phyloP scores from a whole-genome alignment of 2,113 vertebrate species.

The Tachuris rubrigastra region DNA sequence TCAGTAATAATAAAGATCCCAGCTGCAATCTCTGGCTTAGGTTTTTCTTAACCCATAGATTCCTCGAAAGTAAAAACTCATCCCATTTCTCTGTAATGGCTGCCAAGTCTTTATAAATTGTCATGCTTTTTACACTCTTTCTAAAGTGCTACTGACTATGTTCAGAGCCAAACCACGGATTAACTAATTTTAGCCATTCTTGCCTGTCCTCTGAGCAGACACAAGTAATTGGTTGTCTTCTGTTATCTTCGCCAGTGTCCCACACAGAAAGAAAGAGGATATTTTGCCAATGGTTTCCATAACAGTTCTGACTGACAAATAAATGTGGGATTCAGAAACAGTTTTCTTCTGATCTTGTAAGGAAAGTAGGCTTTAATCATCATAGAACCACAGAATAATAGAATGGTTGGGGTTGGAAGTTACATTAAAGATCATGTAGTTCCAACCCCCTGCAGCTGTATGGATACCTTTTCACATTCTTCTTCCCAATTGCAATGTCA shows the following conservation, averaged over 20 bases:
- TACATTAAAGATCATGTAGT: neutral
- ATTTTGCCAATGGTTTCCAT: neutral
- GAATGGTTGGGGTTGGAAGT: neutral
- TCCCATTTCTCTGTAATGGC: neutral
- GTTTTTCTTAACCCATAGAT: neutral
- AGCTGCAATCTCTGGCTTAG: neutral
- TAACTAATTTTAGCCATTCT: neutral
- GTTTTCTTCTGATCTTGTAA: neutral
- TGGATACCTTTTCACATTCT: rapidly evolving
- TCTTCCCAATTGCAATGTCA: neutral
- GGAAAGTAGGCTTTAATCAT: neutral
- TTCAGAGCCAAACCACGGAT: neutral
- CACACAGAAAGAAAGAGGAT: neutral
- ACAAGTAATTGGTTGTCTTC: neutral
- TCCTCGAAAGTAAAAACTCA: neutral
- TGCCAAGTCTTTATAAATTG: neutral
- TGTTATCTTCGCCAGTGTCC: neutral
- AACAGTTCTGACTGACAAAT: neutral
- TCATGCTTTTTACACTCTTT: neutral
- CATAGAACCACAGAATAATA: neutral
- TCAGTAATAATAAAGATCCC: neutral
- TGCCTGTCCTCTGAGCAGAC: neutral
- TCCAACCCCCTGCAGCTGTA: rapidly evolving
- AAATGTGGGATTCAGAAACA: neutral
- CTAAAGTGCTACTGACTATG: neutral